A percentile compares a stretch with the other conserved stretches of the same genome.
These are phyloP conservation scores for Pseudoatta argentina DNA, from an alignment of 1,140 invertebrate species.

Conservation along the genomic window DNA sequence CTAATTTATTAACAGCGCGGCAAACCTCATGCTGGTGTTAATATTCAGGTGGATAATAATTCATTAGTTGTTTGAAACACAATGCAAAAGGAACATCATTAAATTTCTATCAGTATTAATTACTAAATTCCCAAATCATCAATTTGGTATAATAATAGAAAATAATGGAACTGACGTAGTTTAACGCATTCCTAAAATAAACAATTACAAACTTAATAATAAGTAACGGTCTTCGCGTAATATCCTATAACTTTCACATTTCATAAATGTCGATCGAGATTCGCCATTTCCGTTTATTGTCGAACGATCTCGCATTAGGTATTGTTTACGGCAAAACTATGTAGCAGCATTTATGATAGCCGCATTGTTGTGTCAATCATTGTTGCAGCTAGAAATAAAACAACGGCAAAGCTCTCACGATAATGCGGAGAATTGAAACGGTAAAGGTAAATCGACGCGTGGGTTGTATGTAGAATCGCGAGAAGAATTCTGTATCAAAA, in stretches of 20 bases:
- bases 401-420: conserved; percentile 4
- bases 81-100: conserved; percentile 2
- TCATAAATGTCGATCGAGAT: not conserved
- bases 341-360: conserved; percentile 23
- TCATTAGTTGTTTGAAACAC: not conserved
- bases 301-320: conserved; percentile 15
- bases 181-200: not conserved
- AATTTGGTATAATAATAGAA: conserved; percentile 4
- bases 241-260: not conserved
- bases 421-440: conserved; percentile 22
- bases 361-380: conserved; percentile 51
- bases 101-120: conserved; percentile 31
- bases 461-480: not conserved
- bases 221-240: not conserved
- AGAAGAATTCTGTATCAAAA: conserved; percentile 23
- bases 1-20: conserved; percentile 46
- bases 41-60: conserved; percentile 24
- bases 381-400: conserved; percentile 35
- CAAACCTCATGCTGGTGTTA: conserved; percentile 7
- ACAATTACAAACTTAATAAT: not conserved
- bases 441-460: conserved; percentile 19
- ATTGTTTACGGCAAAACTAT: conserved; percentile 20
- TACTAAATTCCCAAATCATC: not conserved
- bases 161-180: not conserved
- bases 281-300: conserved; percentile 16